Conservation (phyloP, 2,888 invertebrate species). For the Strigamia maritima region DNA sequence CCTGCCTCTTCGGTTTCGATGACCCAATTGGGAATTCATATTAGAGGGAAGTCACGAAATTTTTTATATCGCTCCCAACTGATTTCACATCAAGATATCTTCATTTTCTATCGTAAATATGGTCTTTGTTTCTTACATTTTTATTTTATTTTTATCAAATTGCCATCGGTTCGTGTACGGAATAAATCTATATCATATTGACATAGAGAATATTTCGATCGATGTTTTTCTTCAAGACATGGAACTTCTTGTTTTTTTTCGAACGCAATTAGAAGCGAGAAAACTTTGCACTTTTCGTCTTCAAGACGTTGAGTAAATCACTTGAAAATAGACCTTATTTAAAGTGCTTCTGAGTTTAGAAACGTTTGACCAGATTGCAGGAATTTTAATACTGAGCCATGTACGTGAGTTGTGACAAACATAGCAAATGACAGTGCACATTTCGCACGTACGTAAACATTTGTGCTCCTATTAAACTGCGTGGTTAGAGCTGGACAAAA, state of each 20-base stretch:
- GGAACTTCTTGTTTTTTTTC: no score
- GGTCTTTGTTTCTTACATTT: not conserved
- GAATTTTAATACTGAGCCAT: not conserved
- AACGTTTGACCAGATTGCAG: not conserved
- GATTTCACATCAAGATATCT: conserved; percentile 27
- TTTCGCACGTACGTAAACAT: conserved; percentile 4
- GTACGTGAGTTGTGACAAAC: not conserved
- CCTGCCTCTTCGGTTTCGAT: conserved; percentile 17
- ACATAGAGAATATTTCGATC: not conserved
- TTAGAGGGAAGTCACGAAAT: conserved; percentile 21
- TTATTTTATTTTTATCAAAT: conserved; percentile 15
- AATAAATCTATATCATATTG: not conserved
- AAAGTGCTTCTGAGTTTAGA: not conserved
- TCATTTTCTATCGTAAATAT: not conserved
- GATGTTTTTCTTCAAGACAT: no score
- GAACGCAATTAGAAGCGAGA: not conserved
- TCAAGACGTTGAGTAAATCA: no score
- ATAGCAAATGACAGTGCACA: not conserved
- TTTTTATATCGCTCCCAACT: conserved; percentile 8
- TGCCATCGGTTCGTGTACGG: not conserved
- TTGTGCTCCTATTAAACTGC: not conserved
- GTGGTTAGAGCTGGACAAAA: not conserved
- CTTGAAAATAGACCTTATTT: no score
- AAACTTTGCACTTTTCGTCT: not conserved
- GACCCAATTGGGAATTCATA: conserved; percentile 27